phyloP scores from a whole-genome alignment of 1,140 invertebrate genomes.

The Magallana ariakensis region DNA sequence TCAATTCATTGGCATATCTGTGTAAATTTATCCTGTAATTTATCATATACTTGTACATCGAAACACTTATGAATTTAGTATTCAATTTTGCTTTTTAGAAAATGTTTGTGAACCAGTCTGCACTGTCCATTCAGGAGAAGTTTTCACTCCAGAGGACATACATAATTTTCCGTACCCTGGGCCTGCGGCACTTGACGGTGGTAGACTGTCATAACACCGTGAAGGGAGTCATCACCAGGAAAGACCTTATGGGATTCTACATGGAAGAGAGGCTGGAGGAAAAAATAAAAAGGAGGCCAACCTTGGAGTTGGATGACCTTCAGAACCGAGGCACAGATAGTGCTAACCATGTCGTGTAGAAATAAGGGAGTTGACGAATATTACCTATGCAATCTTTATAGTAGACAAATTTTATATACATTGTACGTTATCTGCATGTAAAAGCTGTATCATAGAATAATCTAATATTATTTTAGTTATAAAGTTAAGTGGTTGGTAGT shows the following conservation, averaged over 20 bases:
- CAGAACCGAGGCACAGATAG: neutral
- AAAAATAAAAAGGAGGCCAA: neutral
- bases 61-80: too few relatives aligned
- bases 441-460: neutral
- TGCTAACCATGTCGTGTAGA: constrained; percentile 9
- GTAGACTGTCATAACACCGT: constrained; percentile 94
- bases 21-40: too few relatives aligned
- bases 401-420: neutral
- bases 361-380: neutral
- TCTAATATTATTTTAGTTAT: too few relatives aligned
- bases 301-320: constrained; percentile 23
- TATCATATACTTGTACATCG: too few relatives aligned
- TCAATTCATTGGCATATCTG: too few relatives aligned
- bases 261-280: constrained; percentile 67
- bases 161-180: constrained; percentile 93
- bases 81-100: constrained; percentile 11
- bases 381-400: too few relatives aligned
- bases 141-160: constrained; percentile 92
- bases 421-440: neutral
- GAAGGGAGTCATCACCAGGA: constrained; percentile 80
- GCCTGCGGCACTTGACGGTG: constrained; percentile 94
- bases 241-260: constrained; percentile 78
- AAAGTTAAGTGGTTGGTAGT: too few relatives aligned
- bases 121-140: constrained; percentile 72
- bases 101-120: constrained; percentile 79